Conservation (phyloP, 2,797 vertebrate species). For the Sebastiscus albofasciatus region DNA sequence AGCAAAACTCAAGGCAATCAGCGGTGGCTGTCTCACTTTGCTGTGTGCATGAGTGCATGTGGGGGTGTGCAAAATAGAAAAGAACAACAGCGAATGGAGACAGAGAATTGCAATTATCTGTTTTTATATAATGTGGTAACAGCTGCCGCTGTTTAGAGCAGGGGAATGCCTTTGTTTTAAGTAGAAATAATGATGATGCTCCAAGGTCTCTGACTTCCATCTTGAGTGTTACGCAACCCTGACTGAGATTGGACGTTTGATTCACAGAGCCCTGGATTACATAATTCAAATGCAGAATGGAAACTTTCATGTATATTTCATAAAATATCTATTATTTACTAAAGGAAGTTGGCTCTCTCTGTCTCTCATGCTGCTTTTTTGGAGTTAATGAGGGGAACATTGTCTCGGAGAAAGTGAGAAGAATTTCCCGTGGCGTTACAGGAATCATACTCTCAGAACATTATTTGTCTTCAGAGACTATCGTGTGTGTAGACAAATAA, state of each 20-base stretch:
- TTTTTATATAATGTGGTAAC: constrained; percentile 57
- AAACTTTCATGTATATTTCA: constrained; percentile 80
- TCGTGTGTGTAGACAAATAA: constrained; percentile 17
- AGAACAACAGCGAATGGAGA: constrained; percentile 23
- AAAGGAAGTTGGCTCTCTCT: constrained; percentile 18
- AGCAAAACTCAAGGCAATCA: constrained; percentile 36
- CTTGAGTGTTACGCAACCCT: constrained; percentile 68
- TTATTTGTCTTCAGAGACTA: constrained; percentile 13
- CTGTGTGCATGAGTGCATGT: constrained; percentile 7
- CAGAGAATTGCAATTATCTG: constrained; percentile 35
- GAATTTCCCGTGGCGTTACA: neutral
- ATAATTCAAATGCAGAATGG: constrained; percentile 59
- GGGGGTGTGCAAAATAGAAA: constrained; percentile 8
- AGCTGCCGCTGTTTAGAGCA: constrained; percentile 42
- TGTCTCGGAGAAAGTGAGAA: constrained; percentile 12
- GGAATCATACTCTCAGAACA: neutral
- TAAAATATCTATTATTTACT: constrained; percentile 69
- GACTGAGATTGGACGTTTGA: constrained; percentile 54
- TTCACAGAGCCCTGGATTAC: constrained; percentile 60
- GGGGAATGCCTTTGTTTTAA: constrained; percentile 36
- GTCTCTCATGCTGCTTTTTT: constrained; percentile 12
- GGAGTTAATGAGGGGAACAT: constrained; percentile 53
- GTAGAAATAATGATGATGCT: constrained; percentile 49
- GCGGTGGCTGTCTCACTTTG: constrained; percentile 12
- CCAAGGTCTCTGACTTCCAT: constrained; percentile 52